These are phyloP conservation scores for Rhinatrema bivittatum DNA, from an alignment of 2,797 vertebrate genomes.

Conservation along the genomic window DNA sequence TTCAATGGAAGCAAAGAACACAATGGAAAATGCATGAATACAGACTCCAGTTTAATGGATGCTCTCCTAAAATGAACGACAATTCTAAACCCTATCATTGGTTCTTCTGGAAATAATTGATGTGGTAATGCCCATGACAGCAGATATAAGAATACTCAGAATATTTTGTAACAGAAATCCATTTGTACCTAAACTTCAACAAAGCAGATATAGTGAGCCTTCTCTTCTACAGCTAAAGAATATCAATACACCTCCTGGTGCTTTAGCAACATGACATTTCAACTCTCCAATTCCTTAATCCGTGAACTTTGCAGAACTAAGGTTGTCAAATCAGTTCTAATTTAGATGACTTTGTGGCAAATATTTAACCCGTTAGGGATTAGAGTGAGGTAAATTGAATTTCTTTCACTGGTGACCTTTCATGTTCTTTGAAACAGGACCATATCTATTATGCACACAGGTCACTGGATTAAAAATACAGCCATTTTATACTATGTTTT, in stretches of 20 bases:
- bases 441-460: background rate
- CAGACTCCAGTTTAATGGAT: too few relatives aligned
- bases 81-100: too few relatives aligned
- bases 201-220: background rate
- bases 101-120: too few relatives aligned
- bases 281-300: background rate
- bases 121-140: too few relatives aligned
- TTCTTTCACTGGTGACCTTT: background rate
- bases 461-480: background rate
- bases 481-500: too few relatives aligned
- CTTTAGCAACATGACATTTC: background rate
- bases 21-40: too few relatives aligned
- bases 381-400: background rate
- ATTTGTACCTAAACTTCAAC: too few relatives aligned
- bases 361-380: background rate
- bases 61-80: too few relatives aligned
- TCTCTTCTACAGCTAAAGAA: rapidly evolving
- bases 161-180: too few relatives aligned
- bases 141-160: too few relatives aligned
- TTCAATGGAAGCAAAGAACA: too few relatives aligned
- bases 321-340: background rate
- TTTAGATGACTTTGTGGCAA: background rate
- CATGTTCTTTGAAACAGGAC: background rate
- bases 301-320: background rate
- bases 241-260: background rate